Evolutionary conservation across 2,113 vertebrate genomes (phyloP).

Genomic region (Scomber japonicus): DNA sequence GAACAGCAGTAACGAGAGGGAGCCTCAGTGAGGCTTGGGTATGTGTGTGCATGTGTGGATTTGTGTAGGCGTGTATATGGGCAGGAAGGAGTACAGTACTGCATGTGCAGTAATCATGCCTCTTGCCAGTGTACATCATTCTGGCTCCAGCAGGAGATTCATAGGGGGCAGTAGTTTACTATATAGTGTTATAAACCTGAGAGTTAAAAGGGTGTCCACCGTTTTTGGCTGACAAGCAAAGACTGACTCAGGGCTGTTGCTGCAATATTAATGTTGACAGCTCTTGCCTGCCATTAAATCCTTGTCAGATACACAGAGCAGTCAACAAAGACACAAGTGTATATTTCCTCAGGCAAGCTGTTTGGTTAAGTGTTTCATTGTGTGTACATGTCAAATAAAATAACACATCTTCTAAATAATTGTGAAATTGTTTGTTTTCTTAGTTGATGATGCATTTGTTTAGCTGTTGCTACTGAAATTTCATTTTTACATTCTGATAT

Average conservation of each 20-base stretch:
- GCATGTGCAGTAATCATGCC: constrained; percentile 15
- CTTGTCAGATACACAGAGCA: constrained; percentile 15
- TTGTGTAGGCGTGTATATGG: neutral
- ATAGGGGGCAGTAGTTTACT: neutral
- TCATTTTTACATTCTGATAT: neutral
- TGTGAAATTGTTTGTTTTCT: neutral
- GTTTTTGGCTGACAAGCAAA: constrained; percentile 12
- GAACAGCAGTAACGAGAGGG: constrained; percentile 46
- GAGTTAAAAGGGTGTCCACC: neutral
- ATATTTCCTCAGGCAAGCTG: constrained; percentile 7
- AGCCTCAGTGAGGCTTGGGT: constrained; percentile 24
- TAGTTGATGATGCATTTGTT: neutral
- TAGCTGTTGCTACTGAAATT: neutral
- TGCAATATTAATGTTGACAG: constrained; percentile 10
- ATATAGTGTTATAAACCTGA: neutral
- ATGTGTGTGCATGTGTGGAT: neutral
- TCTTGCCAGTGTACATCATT: too few relatives aligned
- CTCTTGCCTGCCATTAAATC: constrained; percentile 26
- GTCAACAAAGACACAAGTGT: neutral
- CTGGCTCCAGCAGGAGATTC: neutral
- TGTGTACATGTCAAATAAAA: constrained; percentile 6
- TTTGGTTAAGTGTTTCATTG: neutral
- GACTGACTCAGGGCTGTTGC: neutral
- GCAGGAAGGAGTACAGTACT: constrained; percentile 7
- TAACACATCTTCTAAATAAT: neutral